Base-by-base conservation (phyloP, 1,140 invertebrate genomes). In the Plutomurus gul region DNA sequence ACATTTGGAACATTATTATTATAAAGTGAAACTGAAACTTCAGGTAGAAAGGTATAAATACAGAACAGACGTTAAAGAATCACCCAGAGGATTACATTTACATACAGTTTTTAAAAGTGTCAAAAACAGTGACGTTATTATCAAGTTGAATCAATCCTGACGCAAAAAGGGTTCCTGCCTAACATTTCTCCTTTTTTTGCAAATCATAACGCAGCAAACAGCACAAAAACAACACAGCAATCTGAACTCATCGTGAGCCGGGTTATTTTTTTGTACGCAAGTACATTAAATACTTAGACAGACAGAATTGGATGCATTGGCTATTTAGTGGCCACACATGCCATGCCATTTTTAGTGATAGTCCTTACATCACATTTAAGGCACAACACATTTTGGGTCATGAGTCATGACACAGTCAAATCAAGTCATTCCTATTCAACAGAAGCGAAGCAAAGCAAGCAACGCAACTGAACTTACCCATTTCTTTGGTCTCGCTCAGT, bases 401-500 rank as follows among this genome's bases (percentile, higher is more conserved):
- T 10, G n/a, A 43, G 40, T n/a, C 6, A 49, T 25, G 56, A 65
- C 56, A 65, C 56, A 65, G 36, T 36, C 56, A 65, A 75, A 11
- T 47, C 43, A 75, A 33, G 43, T 20, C 30, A 47, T n/a, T 71
- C 8, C 25, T 3, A 3, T 11, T 75, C 22, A 75, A 46, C 6
- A 11, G 4, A 46, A 75, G 36, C 36, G 37, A 75, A 49, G 40
- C 73, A 13, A 75, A 46, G 71, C 71, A 73, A 75, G 36, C 70
- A 72, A 39, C 70, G 22, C 70, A 72, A 72, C 70, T 65, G 43
- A 74, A 81, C 80, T 82, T 82, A 84, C 82, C 79, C 74, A 79
- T 77, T 76, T 84, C 82, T 81, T 81, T 84, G 77, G 43, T 79
- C 81, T 84, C 78, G 81, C 82, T 84, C 80, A 84, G 82, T 76